Conservation (phyloP, 2,113 vertebrate genomes). For the Callipepla californica region DNA sequence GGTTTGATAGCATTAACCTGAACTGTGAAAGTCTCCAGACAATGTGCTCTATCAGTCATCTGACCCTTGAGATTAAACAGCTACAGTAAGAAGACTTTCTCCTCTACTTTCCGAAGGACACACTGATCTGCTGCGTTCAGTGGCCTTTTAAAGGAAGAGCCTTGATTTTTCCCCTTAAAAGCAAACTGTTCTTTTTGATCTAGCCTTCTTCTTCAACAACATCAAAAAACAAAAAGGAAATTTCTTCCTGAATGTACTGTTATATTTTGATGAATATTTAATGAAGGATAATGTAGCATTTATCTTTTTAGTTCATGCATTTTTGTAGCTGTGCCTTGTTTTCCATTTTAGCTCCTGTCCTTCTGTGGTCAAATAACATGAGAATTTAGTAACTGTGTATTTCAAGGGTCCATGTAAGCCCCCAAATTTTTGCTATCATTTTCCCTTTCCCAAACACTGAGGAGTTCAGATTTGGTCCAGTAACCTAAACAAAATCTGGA, state of each 20-base stretch:
- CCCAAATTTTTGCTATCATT: neutral
- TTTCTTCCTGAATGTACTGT: neutral
- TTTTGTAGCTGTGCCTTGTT: neutral
- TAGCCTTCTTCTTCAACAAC: neutral
- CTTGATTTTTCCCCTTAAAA: neutral
- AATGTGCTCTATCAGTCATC: slow-evolving; percentile 89
- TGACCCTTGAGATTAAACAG: slow-evolving; percentile 85
- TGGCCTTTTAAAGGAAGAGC: slow-evolving; percentile 11
- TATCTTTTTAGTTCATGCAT: neutral
- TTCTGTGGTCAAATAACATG: neutral
- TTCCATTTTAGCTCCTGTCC: neutral
- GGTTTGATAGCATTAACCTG: slow-evolving; percentile 85
- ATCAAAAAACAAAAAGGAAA: neutral
- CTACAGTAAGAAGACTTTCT: slow-evolving; percentile 64
- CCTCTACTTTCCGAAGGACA: slow-evolving; percentile 50
- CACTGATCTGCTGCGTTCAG: neutral
- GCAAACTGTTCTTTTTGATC: neutral
- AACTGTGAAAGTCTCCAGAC: slow-evolving; percentile 85
- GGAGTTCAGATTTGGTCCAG: neutral
- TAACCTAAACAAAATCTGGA: neutral
- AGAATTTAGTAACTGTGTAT: neutral
- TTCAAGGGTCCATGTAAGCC: neutral
- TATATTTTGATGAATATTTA: neutral
- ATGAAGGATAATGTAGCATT: neutral
- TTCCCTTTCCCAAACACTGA: neutral